Percentiles rank a stretch among this genome's conserved stretches.
These are phyloP conservation scores for Gymnorhina tibicen DNA, from an alignment of 2,113 vertebrate genomes.

Conservation along the genomic window DNA sequence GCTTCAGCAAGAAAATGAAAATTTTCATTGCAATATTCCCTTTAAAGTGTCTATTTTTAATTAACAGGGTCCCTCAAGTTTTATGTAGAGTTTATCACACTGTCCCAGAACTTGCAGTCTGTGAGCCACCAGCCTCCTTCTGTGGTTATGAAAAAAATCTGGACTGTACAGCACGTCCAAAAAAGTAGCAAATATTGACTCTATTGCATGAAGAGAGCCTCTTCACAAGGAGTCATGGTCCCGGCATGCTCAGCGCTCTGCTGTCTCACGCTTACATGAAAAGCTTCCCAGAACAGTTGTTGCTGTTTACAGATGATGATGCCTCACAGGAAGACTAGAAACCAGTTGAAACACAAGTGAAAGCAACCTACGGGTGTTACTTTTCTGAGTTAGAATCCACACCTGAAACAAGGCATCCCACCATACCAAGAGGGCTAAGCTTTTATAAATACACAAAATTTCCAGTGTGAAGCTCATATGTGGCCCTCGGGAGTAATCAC, in stretches of 20 bases:
- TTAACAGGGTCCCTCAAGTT: not conserved
- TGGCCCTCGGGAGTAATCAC: not conserved
- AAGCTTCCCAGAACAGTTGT: not conserved
- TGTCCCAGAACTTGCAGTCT: not conserved
- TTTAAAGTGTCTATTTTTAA: not conserved
- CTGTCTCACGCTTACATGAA: not conserved
- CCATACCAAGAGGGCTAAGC: not conserved
- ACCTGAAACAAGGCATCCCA: not conserved
- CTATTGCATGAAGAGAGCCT: not conserved
- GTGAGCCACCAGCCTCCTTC: not conserved
- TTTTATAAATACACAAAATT: not conserved
- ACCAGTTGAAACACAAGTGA: not conserved
- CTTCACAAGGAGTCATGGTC: not conserved
- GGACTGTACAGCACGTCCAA: not conserved
- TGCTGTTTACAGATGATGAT: not conserved
- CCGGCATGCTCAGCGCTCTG: fast-evolving
- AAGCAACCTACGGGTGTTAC: not conserved
- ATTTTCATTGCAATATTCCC: not conserved
- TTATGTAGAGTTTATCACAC: not conserved
- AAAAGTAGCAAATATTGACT: not conserved
- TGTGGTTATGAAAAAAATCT: not conserved
- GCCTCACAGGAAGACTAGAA: not conserved
- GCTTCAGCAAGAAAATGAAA: not conserved
- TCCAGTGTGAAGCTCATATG: not conserved
- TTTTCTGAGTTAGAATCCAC: not conserved